Evolutionary conservation across 2,888 invertebrate genomes (phyloP), one percentile per base, ranked within the genome.

Genomic region (Sphaeridia pumilis): DNA sequence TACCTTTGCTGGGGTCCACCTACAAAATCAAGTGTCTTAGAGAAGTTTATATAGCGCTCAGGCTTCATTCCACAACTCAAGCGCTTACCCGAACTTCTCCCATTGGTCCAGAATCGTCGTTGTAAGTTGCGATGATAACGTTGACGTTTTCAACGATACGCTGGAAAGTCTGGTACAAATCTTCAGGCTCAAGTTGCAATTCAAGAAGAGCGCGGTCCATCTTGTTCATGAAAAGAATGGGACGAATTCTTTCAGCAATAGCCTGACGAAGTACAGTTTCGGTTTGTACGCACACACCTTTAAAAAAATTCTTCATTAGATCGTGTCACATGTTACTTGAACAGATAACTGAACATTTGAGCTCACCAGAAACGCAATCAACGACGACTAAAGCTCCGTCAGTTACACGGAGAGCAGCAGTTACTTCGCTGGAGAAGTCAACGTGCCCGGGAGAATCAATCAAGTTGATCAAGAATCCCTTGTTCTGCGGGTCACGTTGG

Each of bases 371-470:
- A 49, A 98, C 98, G 75, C 98, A 98, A 74, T 99, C 98, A 5
- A 99, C 98, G 47, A 99, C 98, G 51, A 99, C 98, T 57, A 99
- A 82, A 67, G 98, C 98, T 72, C 98, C 98, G 74, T 99, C 98
- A 69, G 98, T 99, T 46, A 99, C 98, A 78, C 98, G 92, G 63
- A 99, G 85, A 66, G 98, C 98, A 68, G 98, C 98, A 51, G 98
- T 99, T 65, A 99, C 98, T 77, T 99, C 97, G 63, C 93, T 94
- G 3, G 97, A 97, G 78, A 99, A 99, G 76, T 99, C 98, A 70
- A 99, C 98, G 85, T 99, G 98, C 64, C 98, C 98, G 66, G 98
- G 98, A 21, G 98, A 98, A 75, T 99, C 98, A 67, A 99, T 99
- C 74, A 99, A 76, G 74, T 99, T 99, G 78, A 99, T 98, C 74